These are phyloP conservation scores for Dolichomitus sp. DNA, from an alignment of 2,888 invertebrate genomes.

Conservation along the genomic window DNA sequence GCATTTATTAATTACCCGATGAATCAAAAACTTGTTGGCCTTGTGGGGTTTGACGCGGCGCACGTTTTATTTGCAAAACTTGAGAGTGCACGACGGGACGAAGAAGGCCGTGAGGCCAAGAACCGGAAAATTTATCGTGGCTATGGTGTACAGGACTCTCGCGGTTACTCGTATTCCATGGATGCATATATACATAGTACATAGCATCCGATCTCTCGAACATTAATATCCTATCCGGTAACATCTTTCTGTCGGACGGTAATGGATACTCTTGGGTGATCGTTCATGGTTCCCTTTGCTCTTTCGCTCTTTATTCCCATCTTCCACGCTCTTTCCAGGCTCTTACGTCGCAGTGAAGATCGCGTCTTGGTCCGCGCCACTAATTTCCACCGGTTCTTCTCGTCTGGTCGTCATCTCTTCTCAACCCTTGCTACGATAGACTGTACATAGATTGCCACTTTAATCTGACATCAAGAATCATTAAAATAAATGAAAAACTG, in stretches of 20 bases:
- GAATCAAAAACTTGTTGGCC: conserved; percentile 56
- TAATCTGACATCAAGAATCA: conserved; percentile 21
- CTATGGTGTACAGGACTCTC: conserved; percentile 24
- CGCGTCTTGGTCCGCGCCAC: conserved; percentile 8
- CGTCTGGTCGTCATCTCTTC: conserved; percentile 14
- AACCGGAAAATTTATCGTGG: conserved; percentile 57
- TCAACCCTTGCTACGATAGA: neutral
- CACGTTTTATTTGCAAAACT: conserved; percentile 59
- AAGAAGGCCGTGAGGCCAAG: conserved; percentile 60
- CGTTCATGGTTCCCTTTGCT: conserved; percentile 62
- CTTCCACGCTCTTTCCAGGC: conserved; percentile 45
- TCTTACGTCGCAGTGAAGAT: neutral
- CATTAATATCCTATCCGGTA: conserved; percentile 75
- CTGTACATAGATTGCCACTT: conserved; percentile 18
- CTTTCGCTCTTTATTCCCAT: conserved; percentile 65
- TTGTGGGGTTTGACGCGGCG: conserved; percentile 43
- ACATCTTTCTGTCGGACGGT: conserved; percentile 73
- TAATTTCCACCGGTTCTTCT: conserved; percentile 40
- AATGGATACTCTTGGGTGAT: conserved; percentile 75
- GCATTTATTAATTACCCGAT: conserved; percentile 58
- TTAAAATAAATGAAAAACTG: neutral
- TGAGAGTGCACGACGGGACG: conserved; percentile 49
- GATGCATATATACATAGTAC: conserved; percentile 20
- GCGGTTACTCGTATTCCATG: conserved; percentile 50
- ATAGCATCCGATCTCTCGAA: conserved; percentile 70